Conservation (phyloP, 2,797 vertebrate genomes). For the Ptychobarbus kaznakovi region DNA sequence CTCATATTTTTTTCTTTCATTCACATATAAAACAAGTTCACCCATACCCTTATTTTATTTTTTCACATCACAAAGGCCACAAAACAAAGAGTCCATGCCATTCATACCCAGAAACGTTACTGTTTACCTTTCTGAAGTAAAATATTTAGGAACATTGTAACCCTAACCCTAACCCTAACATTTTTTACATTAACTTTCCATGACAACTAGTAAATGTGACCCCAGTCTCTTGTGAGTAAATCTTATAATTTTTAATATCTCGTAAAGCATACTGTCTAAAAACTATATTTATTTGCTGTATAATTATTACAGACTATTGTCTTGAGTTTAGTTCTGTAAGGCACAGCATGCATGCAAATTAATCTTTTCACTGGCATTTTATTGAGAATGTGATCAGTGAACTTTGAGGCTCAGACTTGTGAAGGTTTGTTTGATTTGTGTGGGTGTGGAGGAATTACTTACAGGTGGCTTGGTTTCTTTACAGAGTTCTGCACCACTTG, state of each 20-base stretch:
- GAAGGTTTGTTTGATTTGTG: neutral
- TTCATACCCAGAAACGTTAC: constrained; percentile 8
- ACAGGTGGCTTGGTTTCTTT: neutral
- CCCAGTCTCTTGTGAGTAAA: too few species aligned
- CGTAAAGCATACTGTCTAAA: neutral
- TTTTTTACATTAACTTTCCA: too few species aligned
- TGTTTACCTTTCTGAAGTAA: neutral
- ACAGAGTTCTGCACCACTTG: neutral
- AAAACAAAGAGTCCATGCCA: neutral
- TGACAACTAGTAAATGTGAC: neutral
- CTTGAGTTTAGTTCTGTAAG: neutral
- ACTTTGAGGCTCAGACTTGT: neutral
- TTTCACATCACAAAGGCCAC: neutral
- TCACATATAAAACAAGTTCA: neutral
- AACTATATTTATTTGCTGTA: too few species aligned
- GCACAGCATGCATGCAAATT: neutral
- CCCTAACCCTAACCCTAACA: too few species aligned
- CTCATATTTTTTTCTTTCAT: too few species aligned
- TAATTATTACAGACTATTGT: too few species aligned
- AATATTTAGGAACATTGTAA: neutral
- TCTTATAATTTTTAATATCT: too few species aligned
- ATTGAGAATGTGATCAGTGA: neutral
- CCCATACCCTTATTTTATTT: neutral
- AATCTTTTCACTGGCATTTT: neutral
- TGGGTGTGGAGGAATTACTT: neutral